A percentile compares a stretch with the other conserved stretches of the same genome.
phyloP scores from a whole-genome alignment of 2,888 invertebrate species.

The Gnatocerus cornutus region DNA sequence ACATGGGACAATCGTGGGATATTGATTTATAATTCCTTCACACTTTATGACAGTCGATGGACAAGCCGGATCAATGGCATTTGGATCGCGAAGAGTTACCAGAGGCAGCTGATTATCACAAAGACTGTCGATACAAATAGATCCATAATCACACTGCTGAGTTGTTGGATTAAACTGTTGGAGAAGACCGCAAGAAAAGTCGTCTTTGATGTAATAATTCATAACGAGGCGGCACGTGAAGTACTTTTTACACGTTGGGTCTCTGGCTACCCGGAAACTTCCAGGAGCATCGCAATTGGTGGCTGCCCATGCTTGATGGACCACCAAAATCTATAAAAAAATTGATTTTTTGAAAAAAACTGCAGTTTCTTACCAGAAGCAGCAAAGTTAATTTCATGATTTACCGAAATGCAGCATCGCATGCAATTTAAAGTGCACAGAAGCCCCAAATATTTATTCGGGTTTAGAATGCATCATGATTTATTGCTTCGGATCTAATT shows the following conservation, averaged over 20 bases:
- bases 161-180: conserved; percentile 33
- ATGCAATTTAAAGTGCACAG: too few relatives aligned
- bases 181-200: conserved; percentile 12
- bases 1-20: conserved; percentile 33
- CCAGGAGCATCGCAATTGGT: conserved; percentile 29
- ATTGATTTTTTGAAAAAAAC: too few relatives aligned
- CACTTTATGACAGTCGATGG: conserved; percentile 28
- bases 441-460: conserved; percentile 2
- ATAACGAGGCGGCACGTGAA: conserved; percentile 18
- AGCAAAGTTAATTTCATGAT: too few relatives aligned
- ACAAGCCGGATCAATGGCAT: conserved; percentile 23
- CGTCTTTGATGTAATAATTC: conserved; percentile 17
- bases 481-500: not conserved
- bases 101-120: conserved; percentile 31
- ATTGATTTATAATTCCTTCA: conserved; percentile 27
- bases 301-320: not conserved
- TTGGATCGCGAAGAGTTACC: conserved; percentile 19
- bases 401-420: too few relatives aligned
- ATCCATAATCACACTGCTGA: conserved; percentile 24
- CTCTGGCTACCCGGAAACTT: conserved; percentile 8
- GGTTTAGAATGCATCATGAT: conserved; percentile 1
- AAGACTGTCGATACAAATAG: conserved; percentile 29
- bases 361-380: too few relatives aligned
- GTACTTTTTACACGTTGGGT: conserved; percentile 32
- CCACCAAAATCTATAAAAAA: not conserved